Evolutionary conservation across 2,888 invertebrate species (phyloP).

Genomic region (Operophtera brumata): DNA sequence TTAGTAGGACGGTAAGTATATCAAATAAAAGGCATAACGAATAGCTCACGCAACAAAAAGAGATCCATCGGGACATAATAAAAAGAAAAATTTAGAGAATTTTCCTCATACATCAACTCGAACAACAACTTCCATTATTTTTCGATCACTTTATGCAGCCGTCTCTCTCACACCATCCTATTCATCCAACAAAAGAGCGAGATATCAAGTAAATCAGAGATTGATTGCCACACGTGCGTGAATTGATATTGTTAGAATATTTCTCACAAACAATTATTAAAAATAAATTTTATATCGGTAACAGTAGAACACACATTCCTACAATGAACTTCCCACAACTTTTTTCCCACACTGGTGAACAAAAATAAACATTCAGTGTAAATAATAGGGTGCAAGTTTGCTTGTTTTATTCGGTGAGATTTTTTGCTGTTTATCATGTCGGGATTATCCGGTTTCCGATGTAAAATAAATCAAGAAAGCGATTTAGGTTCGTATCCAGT

Average conservation of each 20-base stretch:
- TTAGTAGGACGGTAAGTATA: no score
- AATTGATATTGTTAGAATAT: slow-evolving; percentile 50
- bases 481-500: slow-evolving; percentile 31
- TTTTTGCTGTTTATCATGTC: slow-evolving; percentile 32
- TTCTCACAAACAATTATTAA: slow-evolving; percentile 21
- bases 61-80: slow-evolving; percentile 13
- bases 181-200: slow-evolving; percentile 30
- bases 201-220: slow-evolving; percentile 47
- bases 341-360: background rate
- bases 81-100: slow-evolving; percentile 17
- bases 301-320: slow-evolving; percentile 15
- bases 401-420: slow-evolving; percentile 9
- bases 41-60: slow-evolving; percentile 3
- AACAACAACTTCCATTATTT: slow-evolving; percentile 38
- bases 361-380: slow-evolving; percentile 10
- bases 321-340: slow-evolving; percentile 1
- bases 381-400: slow-evolving; percentile 12
- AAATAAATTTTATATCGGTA: slow-evolving; percentile 16
- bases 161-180: slow-evolving; percentile 29
- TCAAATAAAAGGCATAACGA: background rate
- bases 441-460: slow-evolving; percentile 32
- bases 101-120: slow-evolving; percentile 21
- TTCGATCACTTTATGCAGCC: slow-evolving; percentile 27
- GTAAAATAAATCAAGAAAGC: slow-evolving; percentile 35
- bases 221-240: slow-evolving; percentile 52